A percentile compares a stretch with the other conserved stretches of the same genome.
Conservation (phyloP, 92 coral and sea anemone species). For the Pocillopora grandis region DNA sequence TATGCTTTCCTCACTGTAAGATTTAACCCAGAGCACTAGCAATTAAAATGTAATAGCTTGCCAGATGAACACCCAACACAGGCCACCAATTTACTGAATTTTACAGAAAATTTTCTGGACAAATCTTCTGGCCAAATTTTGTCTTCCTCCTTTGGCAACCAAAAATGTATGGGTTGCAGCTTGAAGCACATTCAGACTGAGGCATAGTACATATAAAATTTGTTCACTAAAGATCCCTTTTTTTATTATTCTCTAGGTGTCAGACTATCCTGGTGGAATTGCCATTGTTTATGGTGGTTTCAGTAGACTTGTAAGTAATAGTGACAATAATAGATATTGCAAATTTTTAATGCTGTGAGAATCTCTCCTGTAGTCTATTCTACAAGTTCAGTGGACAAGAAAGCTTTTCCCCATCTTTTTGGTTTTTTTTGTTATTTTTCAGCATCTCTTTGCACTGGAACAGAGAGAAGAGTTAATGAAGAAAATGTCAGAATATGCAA, state of each 20-base stretch:
- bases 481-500: conserved; percentile 87
- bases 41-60: too few species aligned
- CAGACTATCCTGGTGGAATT: conserved; percentile 98
- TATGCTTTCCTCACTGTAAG: too few species aligned
- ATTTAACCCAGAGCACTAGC: too few species aligned
- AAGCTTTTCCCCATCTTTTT: too few species aligned
- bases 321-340: not conserved
- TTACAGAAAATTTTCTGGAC: too few species aligned
- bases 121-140: too few species aligned
- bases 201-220: not conserved
- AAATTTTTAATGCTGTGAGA: not conserved
- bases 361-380: too few species aligned
- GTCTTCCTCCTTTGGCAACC: too few species aligned
- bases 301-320: conserved; percentile 79
- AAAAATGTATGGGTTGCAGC: too few species aligned
- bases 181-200: not conserved
- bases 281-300: conserved; percentile 93
- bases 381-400: too few species aligned
- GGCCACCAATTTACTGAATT: too few species aligned
- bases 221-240: not conserved
- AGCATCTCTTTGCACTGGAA: conserved; percentile 94
- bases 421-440: not conserved
- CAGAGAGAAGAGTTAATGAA: conserved; percentile 89
- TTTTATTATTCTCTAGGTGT: conserved; percentile 60
- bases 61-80: too few species aligned